These are phyloP conservation scores for Dicaeum eximium DNA, from an alignment of 2,113 vertebrate species.

Conservation along the genomic window DNA sequence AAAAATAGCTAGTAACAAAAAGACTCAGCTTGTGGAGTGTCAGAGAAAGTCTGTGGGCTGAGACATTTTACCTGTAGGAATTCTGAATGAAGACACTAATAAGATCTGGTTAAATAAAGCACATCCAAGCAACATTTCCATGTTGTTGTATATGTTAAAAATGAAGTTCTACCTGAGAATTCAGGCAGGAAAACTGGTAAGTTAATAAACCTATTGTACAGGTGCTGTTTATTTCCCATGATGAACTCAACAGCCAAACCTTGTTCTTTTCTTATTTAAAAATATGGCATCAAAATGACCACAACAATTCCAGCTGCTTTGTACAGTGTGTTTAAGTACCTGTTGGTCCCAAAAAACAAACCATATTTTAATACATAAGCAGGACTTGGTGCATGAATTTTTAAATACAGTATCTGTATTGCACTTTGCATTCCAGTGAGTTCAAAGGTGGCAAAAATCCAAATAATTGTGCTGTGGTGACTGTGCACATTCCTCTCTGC, in stretches of 20 bases:
- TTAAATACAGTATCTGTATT: background rate
- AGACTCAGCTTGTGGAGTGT: background rate
- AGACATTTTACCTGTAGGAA: background rate
- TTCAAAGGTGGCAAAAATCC: background rate
- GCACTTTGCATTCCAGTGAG: background rate
- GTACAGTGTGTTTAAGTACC: background rate
- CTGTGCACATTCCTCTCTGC: background rate
- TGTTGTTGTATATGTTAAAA: background rate
- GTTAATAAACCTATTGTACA: background rate
- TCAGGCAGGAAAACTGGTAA: background rate
- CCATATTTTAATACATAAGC: background rate
- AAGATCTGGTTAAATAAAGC: background rate
- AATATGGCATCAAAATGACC: background rate
- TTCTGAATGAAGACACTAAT: background rate
- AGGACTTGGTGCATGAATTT: background rate
- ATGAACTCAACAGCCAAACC: background rate
- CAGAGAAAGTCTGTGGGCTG: background rate
- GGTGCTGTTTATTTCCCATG: background rate
- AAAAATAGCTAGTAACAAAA: background rate
- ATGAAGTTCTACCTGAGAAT: background rate
- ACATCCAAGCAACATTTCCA: background rate
- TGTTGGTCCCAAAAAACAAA: background rate
- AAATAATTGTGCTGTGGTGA: background rate
- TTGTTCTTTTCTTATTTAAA: background rate
- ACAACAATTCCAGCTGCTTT: background rate